Conservation (phyloP, 2,888 invertebrate species). For the Cantharis nigra region DNA sequence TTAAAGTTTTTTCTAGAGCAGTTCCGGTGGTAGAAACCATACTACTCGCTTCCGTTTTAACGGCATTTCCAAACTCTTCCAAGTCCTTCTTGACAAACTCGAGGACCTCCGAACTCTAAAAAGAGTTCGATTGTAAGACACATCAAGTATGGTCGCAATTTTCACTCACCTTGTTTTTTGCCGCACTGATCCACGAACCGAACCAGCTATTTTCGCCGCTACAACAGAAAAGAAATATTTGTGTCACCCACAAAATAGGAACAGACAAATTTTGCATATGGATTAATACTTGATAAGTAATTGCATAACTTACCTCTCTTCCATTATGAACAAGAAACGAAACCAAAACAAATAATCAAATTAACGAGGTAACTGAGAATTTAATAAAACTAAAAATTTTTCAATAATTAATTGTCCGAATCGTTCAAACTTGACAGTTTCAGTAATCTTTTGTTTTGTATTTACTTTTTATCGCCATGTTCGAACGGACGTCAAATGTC, state of each 20-base stretch:
- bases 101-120: slow-evolving; percentile 73
- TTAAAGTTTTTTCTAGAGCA: slow-evolving; percentile 70
- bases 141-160: neutral
- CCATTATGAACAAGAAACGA: slow-evolving; percentile 28
- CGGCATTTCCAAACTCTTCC: slow-evolving; percentile 73
- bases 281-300: slow-evolving; percentile 13
- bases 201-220: slow-evolving; percentile 52
- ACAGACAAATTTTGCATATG: slow-evolving; percentile 10
- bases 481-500: slow-evolving; percentile 15
- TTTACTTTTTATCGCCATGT: slow-evolving; percentile 32
- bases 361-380: neutral
- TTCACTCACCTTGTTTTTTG: slow-evolving; percentile 51
- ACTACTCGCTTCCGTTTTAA: slow-evolving; percentile 71
- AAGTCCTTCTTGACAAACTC: slow-evolving; percentile 78
- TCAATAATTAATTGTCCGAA: slow-evolving; percentile 9
- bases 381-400: slow-evolving; percentile 23
- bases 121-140: slow-evolving; percentile 23
- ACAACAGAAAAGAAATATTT: slow-evolving; percentile 28
- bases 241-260: slow-evolving; percentile 1
- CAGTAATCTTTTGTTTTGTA: slow-evolving; percentile 32
- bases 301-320: slow-evolving; percentile 38
- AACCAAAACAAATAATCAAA: neutral
- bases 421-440: slow-evolving; percentile 34
- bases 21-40: slow-evolving; percentile 69
- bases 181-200: slow-evolving; percentile 54